These are phyloP conservation scores for Stenichneumon culpator DNA, from an alignment of 2,888 invertebrate genomes.

Conservation along the genomic window DNA sequence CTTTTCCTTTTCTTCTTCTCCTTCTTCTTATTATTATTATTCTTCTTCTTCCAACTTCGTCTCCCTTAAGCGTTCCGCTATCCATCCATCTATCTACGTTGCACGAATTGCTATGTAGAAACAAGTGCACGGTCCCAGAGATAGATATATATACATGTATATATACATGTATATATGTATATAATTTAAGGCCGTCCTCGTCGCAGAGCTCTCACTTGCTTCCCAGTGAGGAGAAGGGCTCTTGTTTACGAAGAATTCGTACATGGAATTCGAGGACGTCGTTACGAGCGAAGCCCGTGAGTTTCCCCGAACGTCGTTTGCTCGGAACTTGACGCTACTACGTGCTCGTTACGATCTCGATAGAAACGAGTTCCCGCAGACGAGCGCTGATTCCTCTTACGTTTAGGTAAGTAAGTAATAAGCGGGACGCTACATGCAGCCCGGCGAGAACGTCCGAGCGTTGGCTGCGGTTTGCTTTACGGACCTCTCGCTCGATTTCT, in stretches of 20 bases:
- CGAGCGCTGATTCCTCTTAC: constrained; percentile 61
- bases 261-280: constrained; percentile 62
- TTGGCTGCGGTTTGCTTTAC: constrained; percentile 47
- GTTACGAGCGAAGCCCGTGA: constrained; percentile 37
- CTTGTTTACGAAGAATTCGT: constrained; percentile 54
- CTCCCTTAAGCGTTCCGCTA: constrained; percentile 3
- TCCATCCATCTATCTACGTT: neutral
- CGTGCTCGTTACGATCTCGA: constrained; percentile 61
- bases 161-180: neutral
- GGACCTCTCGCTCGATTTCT: constrained; percentile 3
- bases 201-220: neutral
- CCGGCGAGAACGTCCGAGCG: constrained; percentile 29
- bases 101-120: constrained; percentile 1
- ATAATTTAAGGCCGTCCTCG: neutral
- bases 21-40: constrained; percentile 3
- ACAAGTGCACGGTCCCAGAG: neutral
- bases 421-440: constrained; percentile 16
- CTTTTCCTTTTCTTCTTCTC: constrained; percentile 18
- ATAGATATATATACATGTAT: neutral
- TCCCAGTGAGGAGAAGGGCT: constrained; percentile 5
- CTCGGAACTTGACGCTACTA: constrained; percentile 51
- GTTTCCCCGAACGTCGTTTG: constrained; percentile 58
- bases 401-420: constrained; percentile 27
- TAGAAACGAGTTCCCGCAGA: constrained; percentile 66
- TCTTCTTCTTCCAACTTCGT: neutral